Evolutionary conservation across 2,797 vertebrate genomes (phyloP), one percentile per base, ranked within the genome.

Genomic region (Tamandua tetradactyla): DNA sequence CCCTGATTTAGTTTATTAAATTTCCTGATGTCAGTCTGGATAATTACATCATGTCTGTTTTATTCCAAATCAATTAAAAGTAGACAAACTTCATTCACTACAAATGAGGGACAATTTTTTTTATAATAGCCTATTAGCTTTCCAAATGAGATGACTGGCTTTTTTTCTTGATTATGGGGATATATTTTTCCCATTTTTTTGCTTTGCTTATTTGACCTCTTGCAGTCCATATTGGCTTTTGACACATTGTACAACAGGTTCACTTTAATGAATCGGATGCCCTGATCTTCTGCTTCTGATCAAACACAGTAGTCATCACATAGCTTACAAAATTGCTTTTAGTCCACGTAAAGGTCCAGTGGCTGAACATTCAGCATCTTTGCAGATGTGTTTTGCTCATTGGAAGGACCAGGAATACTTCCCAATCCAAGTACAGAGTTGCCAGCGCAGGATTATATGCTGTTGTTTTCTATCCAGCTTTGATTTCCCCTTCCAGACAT

Each of bases 1-100:
- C 15, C 11, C 40, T 92, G 72, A 85, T 91, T 61, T 13, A 81
- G 44, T 85, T 95, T 97, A 91, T 93, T 52, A 57, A 95, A 72
- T 90, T 95, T 96, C 44, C 83, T 86, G 59, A 69, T 93, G 40
- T 85, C 35, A 52, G 87, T 84, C 23, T 23, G 49, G 49, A 81
- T 87, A 78, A 78, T 95, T 18, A 47, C 42, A 94, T 89, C 55
- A 76, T 57, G 20, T 84, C 61, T 87, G 13, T 83, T 93, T 86
- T 49, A 80, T 74, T 94, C 30, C 11, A 72, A 49, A 62, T 80
- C 68, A 86, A 44, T 92, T 90, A 87, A 93, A 80, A 30, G 57
- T 55, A 52, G 35, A 78, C 76, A 61, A 52, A 37, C 23, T 89
- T 69, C n/a, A n/a, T n/a, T 69, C 62, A 57, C 64, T 22, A 42